Evolutionary conservation across 2,888 invertebrate genomes (phyloP).

Genomic region (Nowickia ferox): DNA sequence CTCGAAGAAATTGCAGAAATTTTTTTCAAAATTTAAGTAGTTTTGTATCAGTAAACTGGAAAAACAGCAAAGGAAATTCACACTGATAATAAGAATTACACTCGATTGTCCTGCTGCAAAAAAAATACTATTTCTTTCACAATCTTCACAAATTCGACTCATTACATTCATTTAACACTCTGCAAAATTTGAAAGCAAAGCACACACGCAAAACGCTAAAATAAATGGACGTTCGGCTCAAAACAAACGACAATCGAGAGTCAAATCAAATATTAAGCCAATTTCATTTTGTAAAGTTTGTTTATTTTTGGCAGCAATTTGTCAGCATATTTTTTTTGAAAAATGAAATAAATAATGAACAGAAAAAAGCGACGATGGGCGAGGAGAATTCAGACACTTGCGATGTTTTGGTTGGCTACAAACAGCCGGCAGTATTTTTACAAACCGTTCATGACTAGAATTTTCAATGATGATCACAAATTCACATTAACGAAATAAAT

Average conservation of each 20-base stretch:
- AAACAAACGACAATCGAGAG: constrained; percentile 36
- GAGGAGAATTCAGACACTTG: constrained; percentile 33
- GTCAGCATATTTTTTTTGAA: constrained; percentile 52
- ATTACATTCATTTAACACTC: constrained; percentile 8
- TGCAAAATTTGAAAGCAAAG: constrained; percentile 25
- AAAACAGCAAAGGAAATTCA: no score
- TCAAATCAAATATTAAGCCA: constrained; percentile 34
- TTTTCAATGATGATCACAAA: constrained; percentile 52
- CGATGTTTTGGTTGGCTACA: constrained; percentile 15
- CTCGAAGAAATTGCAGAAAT: no score
- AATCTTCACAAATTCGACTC: neutral
- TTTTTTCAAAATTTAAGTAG: no score
- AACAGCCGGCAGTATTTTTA: neutral
- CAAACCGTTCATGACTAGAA: constrained; percentile 56
- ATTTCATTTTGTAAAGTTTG: constrained; percentile 25
- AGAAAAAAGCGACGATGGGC: constrained; percentile 6
- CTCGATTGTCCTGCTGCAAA: no score
- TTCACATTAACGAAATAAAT: neutral
- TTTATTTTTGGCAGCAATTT: constrained; percentile 63
- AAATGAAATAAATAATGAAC: neutral
- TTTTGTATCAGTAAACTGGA: no score
- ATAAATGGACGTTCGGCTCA: constrained; percentile 31
- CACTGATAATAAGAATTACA: no score
- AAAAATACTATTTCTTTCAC: no score
- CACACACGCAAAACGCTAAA: constrained; percentile 40